Evolutionary conservation across 2,797 vertebrate species (phyloP).

Genomic region (Hafferia zeledoni): DNA sequence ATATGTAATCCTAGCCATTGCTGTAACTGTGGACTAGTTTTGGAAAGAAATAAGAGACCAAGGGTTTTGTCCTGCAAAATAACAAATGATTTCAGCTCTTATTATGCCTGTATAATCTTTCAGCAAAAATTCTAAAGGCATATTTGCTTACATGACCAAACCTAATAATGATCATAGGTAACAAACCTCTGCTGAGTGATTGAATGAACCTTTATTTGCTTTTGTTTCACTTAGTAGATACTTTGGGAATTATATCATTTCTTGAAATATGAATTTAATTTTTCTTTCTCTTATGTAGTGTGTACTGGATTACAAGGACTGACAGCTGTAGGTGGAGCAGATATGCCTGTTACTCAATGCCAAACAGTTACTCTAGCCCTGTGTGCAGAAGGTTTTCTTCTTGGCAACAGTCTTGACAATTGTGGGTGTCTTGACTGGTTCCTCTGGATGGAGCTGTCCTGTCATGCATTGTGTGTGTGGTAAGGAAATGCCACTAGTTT

Average conservation of each 20-base stretch:
- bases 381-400: slow-evolving; percentile 82
- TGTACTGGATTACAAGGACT: slow-evolving; percentile 69
- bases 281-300: neutral
- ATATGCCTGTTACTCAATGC: slow-evolving; percentile 84
- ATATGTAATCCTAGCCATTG: neutral
- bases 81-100: neutral
- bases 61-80: neutral
- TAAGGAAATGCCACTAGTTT: neutral
- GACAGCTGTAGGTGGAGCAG: slow-evolving; percentile 83
- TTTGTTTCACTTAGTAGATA: neutral
- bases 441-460: slow-evolving; percentile 83
- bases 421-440: slow-evolving; percentile 80
- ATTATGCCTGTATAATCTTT: neutral
- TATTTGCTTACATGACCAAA: neutral
- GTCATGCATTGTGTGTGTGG: slow-evolving; percentile 82
- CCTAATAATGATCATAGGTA: neutral
- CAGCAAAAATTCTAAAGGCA: neutral
- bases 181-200: neutral
- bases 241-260: neutral
- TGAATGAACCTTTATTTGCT: neutral
- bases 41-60: neutral
- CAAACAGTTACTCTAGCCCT: slow-evolving; percentile 84
- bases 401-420: slow-evolving; percentile 84
- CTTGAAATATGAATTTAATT: neutral
- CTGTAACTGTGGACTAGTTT: neutral